phyloP scores from a whole-genome alignment of 2,888 invertebrate genomes.

The Opisthograptis luteolata region DNA sequence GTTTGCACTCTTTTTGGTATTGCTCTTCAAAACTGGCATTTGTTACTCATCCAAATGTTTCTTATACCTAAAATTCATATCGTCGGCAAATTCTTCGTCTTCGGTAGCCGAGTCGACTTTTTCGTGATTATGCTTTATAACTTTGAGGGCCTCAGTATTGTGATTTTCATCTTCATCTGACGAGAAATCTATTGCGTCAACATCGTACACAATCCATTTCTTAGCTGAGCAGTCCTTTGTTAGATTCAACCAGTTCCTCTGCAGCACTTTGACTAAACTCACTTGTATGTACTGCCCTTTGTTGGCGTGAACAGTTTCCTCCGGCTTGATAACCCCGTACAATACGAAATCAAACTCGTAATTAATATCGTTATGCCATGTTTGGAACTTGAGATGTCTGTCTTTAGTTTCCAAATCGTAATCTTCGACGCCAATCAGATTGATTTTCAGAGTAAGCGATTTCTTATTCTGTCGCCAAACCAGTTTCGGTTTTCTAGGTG shows the following conservation, averaged over 20 bases:
- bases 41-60: neutral
- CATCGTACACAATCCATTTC: conserved; percentile 71
- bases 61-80: conserved; percentile 28
- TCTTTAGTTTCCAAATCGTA: conserved; percentile 61
- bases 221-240: conserved; percentile 48
- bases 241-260: conserved; percentile 64
- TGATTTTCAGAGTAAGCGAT: conserved; percentile 60
- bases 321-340: conserved; percentile 61
- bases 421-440: conserved; percentile 57
- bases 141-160: conserved; percentile 38
- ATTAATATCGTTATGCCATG: conserved; percentile 47
- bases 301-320: conserved; percentile 53
- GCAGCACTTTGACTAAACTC: conserved; percentile 55
- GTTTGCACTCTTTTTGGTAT: too few relatives aligned
- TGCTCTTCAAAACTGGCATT: too few relatives aligned
- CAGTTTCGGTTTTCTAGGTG: conserved; percentile 58
- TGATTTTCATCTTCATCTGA: conserved; percentile 59
- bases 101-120: conserved; percentile 50
- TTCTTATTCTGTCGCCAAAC: conserved; percentile 66
- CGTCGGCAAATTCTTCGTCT: conserved; percentile 54
- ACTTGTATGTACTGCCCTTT: conserved; percentile 71
- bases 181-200: conserved; percentile 60
- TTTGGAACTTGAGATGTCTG: conserved; percentile 53
- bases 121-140: conserved; percentile 44
- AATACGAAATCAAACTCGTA: conserved; percentile 69